Evolutionary conservation across 2,888 invertebrate species (phyloP), one percentile per base, ranked within the genome.

Genomic region (Ectobius pallidus): DNA sequence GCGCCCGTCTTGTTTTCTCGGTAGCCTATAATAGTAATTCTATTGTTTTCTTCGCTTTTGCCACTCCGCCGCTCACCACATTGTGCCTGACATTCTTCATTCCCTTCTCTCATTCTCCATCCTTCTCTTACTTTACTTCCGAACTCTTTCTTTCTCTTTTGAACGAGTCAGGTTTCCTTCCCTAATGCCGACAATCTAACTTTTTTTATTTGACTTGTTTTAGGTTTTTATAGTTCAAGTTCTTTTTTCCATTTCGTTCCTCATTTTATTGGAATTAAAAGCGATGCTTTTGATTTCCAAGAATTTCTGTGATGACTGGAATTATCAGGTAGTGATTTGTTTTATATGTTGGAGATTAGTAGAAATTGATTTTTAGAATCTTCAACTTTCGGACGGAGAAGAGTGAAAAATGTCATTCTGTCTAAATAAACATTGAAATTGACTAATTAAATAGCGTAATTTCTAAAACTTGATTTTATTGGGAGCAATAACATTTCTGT

Each of bases 31-130:
- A 46, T 46, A 46, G 46, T 46, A 20, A 14, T 52, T 52, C 52
- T 52, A 52, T 52, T 52, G 52, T 52, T 52, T 52, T 52, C 22
- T 52, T 52, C 49, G 49, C 44, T 44, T 46, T 46, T 46, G 20
- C 25, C 52, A 14, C 52, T 20, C 11, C 52, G 52, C 52, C 52
- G 52, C 52, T 52, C 16, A 14, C 52, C 52, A 52, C 52, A 52
- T 25, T 52, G 52, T 25, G 52, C 52, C 25, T 14, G 25, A 11
- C 52, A 52, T 52, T 52, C 52, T 25, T 25, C 52, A 52, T 22
- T 20, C 3, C 11, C 14, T 52, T 25, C 49, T 52, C 14, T 52
- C 52, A 11, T 52, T 25, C 52, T 34, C 34, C 11, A 22, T 52
- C 52, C 14, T 52, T 25, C 52, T 34, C 34, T 34, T 11, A 11